Conservation (phyloP, 2,113 vertebrate genomes). For the Alces alces region DNA sequence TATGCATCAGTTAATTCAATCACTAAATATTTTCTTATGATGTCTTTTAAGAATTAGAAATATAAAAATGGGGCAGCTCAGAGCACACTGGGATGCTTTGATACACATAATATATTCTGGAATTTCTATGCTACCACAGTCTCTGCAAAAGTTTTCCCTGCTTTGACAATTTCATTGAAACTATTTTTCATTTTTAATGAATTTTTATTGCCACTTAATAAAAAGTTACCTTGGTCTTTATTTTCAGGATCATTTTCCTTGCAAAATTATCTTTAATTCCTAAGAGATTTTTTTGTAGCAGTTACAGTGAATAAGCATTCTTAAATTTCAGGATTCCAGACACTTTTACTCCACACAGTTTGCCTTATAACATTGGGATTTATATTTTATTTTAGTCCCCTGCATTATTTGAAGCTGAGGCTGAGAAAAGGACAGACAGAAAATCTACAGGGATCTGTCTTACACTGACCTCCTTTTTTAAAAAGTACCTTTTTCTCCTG, state of each 20-base stretch:
- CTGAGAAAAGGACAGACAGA: background rate
- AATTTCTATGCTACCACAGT: background rate
- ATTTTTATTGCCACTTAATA: background rate
- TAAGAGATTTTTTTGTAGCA: background rate
- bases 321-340: background rate
- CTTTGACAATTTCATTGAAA: background rate
- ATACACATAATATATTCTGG: background rate
- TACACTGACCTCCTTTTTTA: background rate
- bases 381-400: no score
- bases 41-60: background rate
- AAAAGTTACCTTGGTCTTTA: background rate
- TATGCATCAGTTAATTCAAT: background rate
- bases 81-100: background rate
- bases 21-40: background rate
- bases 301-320: background rate
- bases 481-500: background rate
- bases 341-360: background rate
- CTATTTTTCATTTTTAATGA: background rate
- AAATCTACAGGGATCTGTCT: background rate
- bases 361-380: background rate
- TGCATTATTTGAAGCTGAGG: background rate
- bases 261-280: conserved; percentile 1
- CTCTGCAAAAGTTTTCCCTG: background rate
- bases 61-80: background rate
- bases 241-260: background rate